phyloP scores from a whole-genome alignment of 2,113 vertebrate species.

The Neodon shergylaensis region DNA sequence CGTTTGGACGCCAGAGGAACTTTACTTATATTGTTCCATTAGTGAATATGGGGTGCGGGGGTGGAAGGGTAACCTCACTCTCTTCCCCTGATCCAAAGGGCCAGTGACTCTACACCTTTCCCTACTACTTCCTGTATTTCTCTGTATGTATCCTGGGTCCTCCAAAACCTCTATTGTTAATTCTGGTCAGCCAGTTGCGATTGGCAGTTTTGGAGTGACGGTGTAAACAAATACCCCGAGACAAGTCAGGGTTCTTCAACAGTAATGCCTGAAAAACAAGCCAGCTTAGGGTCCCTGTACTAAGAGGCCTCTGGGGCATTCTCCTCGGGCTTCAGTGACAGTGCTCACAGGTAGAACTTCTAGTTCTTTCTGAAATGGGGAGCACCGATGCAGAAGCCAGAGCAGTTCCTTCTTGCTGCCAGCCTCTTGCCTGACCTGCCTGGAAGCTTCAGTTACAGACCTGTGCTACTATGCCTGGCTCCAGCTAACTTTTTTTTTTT shows the following conservation, averaged over 20 bases:
- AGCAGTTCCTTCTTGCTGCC: background rate
- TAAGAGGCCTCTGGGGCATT: background rate
- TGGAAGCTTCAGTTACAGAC: background rate
- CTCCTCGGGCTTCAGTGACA: background rate
- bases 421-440: too few relatives aligned
- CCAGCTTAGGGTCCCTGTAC: background rate
- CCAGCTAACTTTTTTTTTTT: background rate
- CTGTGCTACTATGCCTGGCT: too few relatives aligned
- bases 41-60: too few relatives aligned
- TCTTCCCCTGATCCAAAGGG: background rate
- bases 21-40: too few relatives aligned
- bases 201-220: background rate
- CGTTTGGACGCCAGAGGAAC: too few relatives aligned
- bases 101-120: background rate
- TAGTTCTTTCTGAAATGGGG: background rate
- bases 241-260: background rate
- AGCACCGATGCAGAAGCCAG: background rate
- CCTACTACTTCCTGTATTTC: background rate
- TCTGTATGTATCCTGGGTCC: background rate
- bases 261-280: background rate
- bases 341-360: background rate
- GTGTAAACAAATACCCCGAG: background rate
- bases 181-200: background rate
- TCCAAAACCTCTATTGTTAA: background rate
- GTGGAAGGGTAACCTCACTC: background rate